Evolutionary conservation across 2,888 invertebrate genomes (phyloP).

Genomic region (Prenolepis imparis): DNA sequence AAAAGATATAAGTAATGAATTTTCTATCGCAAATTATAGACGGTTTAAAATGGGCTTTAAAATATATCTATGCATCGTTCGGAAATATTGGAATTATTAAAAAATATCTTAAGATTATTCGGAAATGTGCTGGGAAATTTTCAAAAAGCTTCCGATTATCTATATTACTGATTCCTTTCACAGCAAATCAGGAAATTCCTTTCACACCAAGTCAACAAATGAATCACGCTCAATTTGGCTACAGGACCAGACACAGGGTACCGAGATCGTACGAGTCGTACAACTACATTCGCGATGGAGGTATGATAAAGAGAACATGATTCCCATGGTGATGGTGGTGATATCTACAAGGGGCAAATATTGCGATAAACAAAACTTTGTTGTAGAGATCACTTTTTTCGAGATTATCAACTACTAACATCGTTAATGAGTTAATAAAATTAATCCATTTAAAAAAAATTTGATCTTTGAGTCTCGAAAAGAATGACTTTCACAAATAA

Average conservation of each 20-base stretch:
- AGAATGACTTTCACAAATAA: background rate
- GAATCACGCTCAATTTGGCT: conserved; percentile 33
- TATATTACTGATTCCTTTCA: conserved; percentile 24
- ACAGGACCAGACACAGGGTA: conserved; percentile 4
- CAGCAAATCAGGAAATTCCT: conserved; percentile 30
- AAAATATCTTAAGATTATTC: conserved; percentile 3
- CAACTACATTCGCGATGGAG: conserved; percentile 6
- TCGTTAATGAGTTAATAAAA: background rate
- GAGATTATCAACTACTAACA: background rate
- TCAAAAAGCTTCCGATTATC: conserved; percentile 8
- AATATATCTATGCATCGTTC: background rate
- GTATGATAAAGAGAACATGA: conserved; percentile 19
- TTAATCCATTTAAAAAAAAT: background rate
- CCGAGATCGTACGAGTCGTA: conserved; percentile 12
- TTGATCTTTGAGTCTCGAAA: background rate
- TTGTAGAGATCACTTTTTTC: background rate
- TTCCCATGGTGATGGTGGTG: background rate
- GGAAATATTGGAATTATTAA: background rate
- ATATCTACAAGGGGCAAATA: background rate
- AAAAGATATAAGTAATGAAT: background rate
- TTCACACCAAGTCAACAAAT: conserved; percentile 4
- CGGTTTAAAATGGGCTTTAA: background rate
- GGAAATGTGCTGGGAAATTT: background rate
- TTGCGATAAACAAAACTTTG: background rate
- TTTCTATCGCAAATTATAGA: conserved; percentile 4